Evolutionary conservation across 2,797 vertebrate genomes (phyloP).

Genomic region (Anisognathus igniventris): DNA sequence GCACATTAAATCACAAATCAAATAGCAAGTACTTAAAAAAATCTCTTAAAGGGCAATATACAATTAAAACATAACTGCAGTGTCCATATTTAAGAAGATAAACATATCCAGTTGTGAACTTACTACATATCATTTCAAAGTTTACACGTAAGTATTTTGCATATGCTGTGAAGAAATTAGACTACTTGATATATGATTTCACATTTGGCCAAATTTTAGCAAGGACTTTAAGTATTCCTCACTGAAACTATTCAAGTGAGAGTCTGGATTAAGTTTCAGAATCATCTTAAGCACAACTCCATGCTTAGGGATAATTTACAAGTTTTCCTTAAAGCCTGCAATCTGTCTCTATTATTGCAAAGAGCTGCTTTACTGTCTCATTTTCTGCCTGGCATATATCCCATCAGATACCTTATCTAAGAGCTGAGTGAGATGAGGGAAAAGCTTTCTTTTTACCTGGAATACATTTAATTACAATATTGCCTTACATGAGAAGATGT

Average conservation of each 20-base stretch:
- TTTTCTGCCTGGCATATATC: slow-evolving; percentile 29
- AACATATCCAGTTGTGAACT: not conserved
- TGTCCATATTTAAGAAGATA: not conserved
- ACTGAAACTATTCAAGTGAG: not conserved
- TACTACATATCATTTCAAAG: not conserved
- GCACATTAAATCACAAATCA: not conserved
- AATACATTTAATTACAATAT: slow-evolving; percentile 12
- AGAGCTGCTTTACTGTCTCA: slow-evolving; percentile 23
- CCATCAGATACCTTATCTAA: slow-evolving; percentile 41
- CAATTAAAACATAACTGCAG: not conserved
- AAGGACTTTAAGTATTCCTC: not conserved
- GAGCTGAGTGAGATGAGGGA: not conserved
- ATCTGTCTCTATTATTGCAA: slow-evolving; percentile 9
- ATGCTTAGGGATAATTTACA: not conserved
- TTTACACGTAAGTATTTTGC: not conserved
- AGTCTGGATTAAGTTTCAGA: not conserved
- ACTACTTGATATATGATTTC: not conserved
- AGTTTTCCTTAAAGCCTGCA: slow-evolving; percentile 19
- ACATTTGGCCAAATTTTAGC: not conserved
- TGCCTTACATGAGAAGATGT: not conserved
- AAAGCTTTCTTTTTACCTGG: slow-evolving; percentile 20
- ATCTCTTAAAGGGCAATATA: not conserved
- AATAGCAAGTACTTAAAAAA: not conserved
- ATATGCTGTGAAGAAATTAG: not conserved
- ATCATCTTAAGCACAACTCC: not conserved